Conservation (phyloP, 2,113 vertebrate genomes). For the Mystacornis crossleyi region DNA sequence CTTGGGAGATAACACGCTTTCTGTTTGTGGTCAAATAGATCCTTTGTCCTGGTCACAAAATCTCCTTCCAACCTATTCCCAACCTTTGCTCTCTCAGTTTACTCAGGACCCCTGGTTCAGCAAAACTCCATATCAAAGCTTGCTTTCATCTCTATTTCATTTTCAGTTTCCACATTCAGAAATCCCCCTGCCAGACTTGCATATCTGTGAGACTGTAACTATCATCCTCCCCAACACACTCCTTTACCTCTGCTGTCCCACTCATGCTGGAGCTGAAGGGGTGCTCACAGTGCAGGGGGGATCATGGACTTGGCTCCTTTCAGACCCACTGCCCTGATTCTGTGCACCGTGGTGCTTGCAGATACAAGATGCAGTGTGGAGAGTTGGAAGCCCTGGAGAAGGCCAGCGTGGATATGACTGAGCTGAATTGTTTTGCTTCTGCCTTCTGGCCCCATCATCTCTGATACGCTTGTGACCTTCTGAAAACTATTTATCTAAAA, state of each 20-base stretch:
- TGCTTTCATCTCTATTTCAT: no score
- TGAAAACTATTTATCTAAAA: not conserved
- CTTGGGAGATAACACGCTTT: no score
- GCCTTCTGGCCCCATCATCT: not conserved
- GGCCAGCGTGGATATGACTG: not conserved
- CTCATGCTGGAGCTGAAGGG: not conserved
- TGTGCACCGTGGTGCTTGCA: not conserved
- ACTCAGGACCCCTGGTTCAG: no score
- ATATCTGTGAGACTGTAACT: no score
- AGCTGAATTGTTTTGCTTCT: not conserved
- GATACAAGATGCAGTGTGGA: rapidly evolving
- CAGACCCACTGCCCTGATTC: not conserved
- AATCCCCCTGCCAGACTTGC: no score
- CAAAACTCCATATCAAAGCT: no score
- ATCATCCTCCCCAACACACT: no score
- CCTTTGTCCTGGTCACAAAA: no score
- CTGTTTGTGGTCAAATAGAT: no score
- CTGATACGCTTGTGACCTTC: not conserved
- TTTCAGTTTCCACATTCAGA: no score
- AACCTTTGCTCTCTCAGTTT: no score
- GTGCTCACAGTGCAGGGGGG: rapidly evolving
- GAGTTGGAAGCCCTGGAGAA: not conserved
- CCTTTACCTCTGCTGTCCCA: not conserved
- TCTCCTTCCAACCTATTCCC: no score
- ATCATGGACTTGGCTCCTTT: not conserved